These are phyloP conservation scores for Thymelicus sylvestris DNA, from an alignment of 2,888 invertebrate species.

Conservation along the genomic window DNA sequence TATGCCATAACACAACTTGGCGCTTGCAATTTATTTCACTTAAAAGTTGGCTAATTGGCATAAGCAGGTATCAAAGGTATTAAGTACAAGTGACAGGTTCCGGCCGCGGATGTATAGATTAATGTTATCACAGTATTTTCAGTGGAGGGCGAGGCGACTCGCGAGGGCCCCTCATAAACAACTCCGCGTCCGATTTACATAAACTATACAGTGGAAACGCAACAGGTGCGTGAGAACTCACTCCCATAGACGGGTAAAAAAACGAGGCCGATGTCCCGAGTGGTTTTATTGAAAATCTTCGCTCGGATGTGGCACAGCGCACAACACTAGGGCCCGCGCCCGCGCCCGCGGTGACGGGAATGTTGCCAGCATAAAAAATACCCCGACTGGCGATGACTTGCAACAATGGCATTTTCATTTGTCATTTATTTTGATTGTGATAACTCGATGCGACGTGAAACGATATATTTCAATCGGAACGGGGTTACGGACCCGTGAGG, in stretches of 20 bases:
- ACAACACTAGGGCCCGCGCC: no score
- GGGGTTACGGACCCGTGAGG: constrained; percentile 43
- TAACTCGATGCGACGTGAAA: constrained; percentile 69
- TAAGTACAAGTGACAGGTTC: constrained; percentile 4
- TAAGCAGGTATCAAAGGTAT: neutral
- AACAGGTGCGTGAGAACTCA: constrained; percentile 80
- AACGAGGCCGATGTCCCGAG: constrained; percentile 67
- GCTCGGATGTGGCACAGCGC: constrained; percentile 69
- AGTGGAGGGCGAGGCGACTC: neutral
- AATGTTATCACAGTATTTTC: constrained; percentile 13
- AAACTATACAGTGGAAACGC: constrained; percentile 47
- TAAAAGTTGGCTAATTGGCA: no score
- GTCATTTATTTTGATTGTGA: constrained; percentile 86
- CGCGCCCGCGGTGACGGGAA: constrained; percentile 54
- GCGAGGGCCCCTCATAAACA: constrained; percentile 21
- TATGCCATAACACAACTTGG: no score
- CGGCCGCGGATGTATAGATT: constrained; percentile 12
- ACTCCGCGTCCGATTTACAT: constrained; percentile 39
- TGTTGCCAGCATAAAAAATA: constrained; percentile 70
- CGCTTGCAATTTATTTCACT: no score
- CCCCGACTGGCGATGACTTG: constrained; percentile 74
- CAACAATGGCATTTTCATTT: constrained; percentile 79
- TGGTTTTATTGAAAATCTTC: constrained; percentile 77
- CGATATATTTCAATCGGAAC: constrained; percentile 64
- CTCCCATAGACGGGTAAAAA: constrained; percentile 60